These are phyloP conservation scores for Spilarctia lutea DNA, from an alignment of 2,888 invertebrate genomes.

Conservation along the genomic window DNA sequence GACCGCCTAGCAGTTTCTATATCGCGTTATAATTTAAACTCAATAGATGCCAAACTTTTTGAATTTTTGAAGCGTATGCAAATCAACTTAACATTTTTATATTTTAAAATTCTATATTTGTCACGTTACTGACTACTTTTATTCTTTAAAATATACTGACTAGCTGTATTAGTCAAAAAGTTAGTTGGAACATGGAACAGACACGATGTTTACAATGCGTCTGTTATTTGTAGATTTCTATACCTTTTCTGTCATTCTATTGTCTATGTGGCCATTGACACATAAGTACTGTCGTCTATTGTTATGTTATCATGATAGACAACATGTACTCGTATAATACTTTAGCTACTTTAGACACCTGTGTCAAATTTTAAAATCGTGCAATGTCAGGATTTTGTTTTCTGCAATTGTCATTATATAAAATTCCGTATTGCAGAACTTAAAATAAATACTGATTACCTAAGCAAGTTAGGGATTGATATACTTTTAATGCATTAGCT, in stretches of 20 bases:
- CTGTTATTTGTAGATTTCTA: slow-evolving; percentile 13
- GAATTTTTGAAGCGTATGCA: no score
- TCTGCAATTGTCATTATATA: not conserved
- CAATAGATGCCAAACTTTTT: no score
- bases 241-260: slow-evolving; percentile 16
- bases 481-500: no score
- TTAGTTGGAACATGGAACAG: not conserved
- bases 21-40: no score
- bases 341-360: not conserved
- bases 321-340: slow-evolving; percentile 11
- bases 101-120: not conserved
- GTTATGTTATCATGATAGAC: slow-evolving; percentile 18
- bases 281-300: slow-evolving; percentile 15
- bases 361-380: not conserved
- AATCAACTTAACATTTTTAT: no score
- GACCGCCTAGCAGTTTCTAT: no score
- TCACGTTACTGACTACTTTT: not conserved
- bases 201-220: not conserved
- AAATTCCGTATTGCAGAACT: no score
- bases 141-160: not conserved
- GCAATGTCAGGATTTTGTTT: not conserved
- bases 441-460: not conserved
- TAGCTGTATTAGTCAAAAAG: not conserved
- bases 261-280: slow-evolving; percentile 11
- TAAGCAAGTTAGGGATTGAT: not conserved